Conservation (phyloP, 2,888 invertebrate genomes). For the Drosophila siamana region DNA sequence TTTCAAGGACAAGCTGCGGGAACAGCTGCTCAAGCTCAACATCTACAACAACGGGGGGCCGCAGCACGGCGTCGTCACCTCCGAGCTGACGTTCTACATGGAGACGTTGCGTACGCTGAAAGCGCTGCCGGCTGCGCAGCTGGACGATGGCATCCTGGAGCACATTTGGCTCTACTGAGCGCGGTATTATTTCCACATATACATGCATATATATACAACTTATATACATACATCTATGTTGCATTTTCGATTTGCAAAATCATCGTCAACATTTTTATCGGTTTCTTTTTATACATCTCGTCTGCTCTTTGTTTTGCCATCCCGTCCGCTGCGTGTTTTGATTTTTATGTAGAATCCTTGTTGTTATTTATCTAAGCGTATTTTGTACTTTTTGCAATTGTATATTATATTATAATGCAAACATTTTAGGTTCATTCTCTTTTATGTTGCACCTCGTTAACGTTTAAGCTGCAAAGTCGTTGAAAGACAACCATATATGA, state of each 20-base stretch:
- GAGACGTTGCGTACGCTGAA: slow-evolving; percentile 93
- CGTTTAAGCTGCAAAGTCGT: slow-evolving; percentile 15
- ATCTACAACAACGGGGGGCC: slow-evolving; percentile 98
- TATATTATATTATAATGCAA: slow-evolving; percentile 15
- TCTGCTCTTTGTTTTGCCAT: slow-evolving; percentile 3
- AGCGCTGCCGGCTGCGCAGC: slow-evolving; percentile 90
- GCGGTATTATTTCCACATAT: slow-evolving; percentile 35
- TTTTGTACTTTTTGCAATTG: slow-evolving; percentile 30
- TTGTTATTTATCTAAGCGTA: slow-evolving; percentile 44
- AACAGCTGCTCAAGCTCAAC: slow-evolving; percentile 93
- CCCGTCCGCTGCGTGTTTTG: not conserved
- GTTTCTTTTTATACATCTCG: no score
- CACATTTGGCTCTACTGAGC: slow-evolving; percentile 89
- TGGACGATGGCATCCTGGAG: slow-evolving; percentile 90
- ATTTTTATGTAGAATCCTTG: not conserved
- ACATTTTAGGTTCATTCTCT: not conserved
- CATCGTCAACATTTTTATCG: no score
- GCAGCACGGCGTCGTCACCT: slow-evolving; percentile 97
- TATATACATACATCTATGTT: no score
- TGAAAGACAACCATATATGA: not conserved
- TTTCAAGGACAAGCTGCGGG: slow-evolving; percentile 94
- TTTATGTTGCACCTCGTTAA: slow-evolving; percentile 14
- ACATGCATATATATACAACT: no score
- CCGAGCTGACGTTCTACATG: slow-evolving; percentile 95
- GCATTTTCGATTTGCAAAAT: slow-evolving; percentile 41